phyloP scores from a whole-genome alignment of 2,797 vertebrate species.

The Crax fasciolata region DNA sequence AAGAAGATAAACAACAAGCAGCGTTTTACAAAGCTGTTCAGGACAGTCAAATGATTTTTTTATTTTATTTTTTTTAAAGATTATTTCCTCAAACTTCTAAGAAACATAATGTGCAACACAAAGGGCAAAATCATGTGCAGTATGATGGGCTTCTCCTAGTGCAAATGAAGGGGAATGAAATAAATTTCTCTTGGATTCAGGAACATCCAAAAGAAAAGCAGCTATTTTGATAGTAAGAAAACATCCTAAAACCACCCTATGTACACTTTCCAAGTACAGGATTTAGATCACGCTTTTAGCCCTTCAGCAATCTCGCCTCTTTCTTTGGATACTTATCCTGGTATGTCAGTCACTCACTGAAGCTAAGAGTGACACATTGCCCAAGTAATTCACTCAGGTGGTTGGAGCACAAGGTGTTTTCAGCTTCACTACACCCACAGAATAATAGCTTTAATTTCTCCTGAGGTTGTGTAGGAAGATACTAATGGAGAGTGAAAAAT shows the following conservation, averaged over 20 bases:
- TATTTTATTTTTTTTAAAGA: neutral
- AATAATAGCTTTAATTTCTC: conserved; percentile 16
- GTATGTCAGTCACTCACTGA: neutral
- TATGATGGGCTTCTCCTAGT: neutral
- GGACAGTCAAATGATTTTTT: neutral
- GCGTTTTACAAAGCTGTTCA: neutral
- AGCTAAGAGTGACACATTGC: neutral
- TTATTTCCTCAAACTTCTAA: neutral
- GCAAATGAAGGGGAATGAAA: neutral
- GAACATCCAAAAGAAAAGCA: neutral
- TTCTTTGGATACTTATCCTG: neutral
- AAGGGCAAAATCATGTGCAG: neutral
- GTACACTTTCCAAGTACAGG: neutral
- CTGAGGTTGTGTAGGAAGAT: neutral
- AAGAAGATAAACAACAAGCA: neutral
- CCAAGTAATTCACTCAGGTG: neutral
- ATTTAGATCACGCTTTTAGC: neutral
- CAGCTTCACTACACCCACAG: conserved; percentile 9
- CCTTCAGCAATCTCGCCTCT: neutral
- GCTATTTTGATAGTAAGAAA: neutral
- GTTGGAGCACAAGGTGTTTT: neutral
- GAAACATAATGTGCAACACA: neutral
- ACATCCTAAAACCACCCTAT: neutral
- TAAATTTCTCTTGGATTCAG: neutral
- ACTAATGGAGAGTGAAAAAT: neutral